These are phyloP conservation scores for Troglohyphantes excavatus DNA, from an alignment of 2,888 invertebrate genomes.

Conservation along the genomic window DNA sequence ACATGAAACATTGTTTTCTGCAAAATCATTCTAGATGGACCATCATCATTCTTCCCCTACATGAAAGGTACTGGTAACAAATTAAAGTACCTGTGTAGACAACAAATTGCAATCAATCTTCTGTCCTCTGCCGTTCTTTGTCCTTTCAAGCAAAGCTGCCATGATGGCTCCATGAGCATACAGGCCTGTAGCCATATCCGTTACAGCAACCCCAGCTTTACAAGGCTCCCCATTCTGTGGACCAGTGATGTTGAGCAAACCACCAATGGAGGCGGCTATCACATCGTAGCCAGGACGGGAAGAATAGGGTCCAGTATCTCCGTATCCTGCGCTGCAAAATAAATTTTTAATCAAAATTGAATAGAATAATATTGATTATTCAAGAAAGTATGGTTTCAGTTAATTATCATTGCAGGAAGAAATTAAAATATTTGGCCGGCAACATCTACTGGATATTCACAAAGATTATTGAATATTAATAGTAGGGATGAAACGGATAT, in stretches of 20 bases:
- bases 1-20: no score
- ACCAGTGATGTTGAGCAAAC: slow-evolving; percentile 94
- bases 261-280: slow-evolving; percentile 95
- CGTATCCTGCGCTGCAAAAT: slow-evolving; percentile 86
- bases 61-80: no score
- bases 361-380: background rate
- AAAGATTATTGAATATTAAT: no score
- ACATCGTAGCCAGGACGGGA: slow-evolving; percentile 97
- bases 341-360: background rate
- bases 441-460: background rate
- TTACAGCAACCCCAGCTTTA: slow-evolving; percentile 95
- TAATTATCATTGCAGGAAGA: background rate
- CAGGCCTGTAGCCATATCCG: slow-evolving; percentile 95
- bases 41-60: no score
- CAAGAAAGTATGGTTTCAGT: background rate
- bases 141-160: slow-evolving; percentile 91
- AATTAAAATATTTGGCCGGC: background rate
- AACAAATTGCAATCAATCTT: slow-evolving; percentile 96
- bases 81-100: slow-evolving; percentile 88
- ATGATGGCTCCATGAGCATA: slow-evolving; percentile 97
- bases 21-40: no score
- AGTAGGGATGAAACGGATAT: no score
- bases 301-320: slow-evolving; percentile 92
- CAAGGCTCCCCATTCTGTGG: slow-evolving; percentile 91
- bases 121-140: slow-evolving; percentile 91